Percentiles rank a stretch among this genome's conserved stretches.
phyloP scores from a whole-genome alignment of 1,140 invertebrate genomes.

The Drosophila albomicans region DNA sequence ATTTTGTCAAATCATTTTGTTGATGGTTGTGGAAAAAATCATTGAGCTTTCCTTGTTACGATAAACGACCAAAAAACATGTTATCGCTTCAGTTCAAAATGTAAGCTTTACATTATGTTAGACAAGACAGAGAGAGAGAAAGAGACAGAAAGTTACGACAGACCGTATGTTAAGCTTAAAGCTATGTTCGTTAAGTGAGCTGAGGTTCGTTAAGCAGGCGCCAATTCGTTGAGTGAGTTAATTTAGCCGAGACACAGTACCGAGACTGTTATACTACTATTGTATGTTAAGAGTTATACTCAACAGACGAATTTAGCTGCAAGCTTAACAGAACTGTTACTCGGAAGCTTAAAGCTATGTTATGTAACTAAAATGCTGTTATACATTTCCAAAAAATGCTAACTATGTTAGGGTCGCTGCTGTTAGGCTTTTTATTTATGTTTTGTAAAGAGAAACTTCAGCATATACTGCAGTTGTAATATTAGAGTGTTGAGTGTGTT shows the following conservation, averaged over 20 bases:
- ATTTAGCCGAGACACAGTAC: slow-evolving; percentile 41
- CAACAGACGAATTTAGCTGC: slow-evolving; percentile 25
- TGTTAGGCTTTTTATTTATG: slow-evolving; percentile 85
- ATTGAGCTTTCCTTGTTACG: slow-evolving; percentile 52
- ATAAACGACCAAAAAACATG: slow-evolving; percentile 45
- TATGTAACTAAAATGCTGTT: slow-evolving; percentile 67
- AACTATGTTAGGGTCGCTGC: slow-evolving; percentile 60
- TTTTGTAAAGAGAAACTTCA: slow-evolving; percentile 72
- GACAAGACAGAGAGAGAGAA: slow-evolving; percentile 13
- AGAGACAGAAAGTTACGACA: slow-evolving; percentile 23
- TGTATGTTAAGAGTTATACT: neutral
- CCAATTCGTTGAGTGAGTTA: slow-evolving; percentile 23
- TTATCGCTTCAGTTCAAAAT: slow-evolving; percentile 41
- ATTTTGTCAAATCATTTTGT: slow-evolving; percentile 25
- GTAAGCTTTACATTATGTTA: slow-evolving; percentile 31
- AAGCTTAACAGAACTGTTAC: slow-evolving; percentile 29
- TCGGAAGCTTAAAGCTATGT: slow-evolving; percentile 52
- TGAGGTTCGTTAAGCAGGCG: slow-evolving; percentile 32
- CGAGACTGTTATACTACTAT: neutral
- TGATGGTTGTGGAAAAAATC: slow-evolving; percentile 47
- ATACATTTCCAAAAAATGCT: slow-evolving; percentile 42
- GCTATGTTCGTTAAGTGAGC: slow-evolving; percentile 46
- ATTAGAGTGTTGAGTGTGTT: slow-evolving; percentile 32
- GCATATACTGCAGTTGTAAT: slow-evolving; percentile 8
- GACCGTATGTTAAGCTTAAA: slow-evolving; percentile 45